A percentile compares a stretch with the other conserved stretches of the same genome.
These are phyloP conservation scores for Athrips mouffetella DNA, from an alignment of 2,888 invertebrate species.

Conservation along the genomic window DNA sequence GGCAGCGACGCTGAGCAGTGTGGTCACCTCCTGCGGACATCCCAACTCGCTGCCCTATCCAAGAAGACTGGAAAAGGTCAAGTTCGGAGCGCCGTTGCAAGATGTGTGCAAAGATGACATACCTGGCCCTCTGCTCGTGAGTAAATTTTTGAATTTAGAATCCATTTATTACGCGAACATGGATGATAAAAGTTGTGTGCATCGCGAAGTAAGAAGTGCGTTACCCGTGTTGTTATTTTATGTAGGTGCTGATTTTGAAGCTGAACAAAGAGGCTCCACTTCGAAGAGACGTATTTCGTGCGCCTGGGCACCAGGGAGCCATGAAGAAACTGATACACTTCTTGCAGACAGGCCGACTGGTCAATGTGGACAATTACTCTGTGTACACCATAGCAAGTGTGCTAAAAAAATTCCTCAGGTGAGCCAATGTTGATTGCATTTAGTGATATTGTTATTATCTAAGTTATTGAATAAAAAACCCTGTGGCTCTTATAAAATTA, in stretches of 20 bases:
- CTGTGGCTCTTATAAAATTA: no score
- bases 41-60: slow-evolving; percentile 88
- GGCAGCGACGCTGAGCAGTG: slow-evolving; percentile 93
- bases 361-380: slow-evolving; percentile 96
- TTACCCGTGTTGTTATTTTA: background rate
- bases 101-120: slow-evolving; percentile 97
- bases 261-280: slow-evolving; percentile 96
- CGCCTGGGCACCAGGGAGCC: slow-evolving; percentile 95
- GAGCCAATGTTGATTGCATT: slow-evolving; percentile 10
- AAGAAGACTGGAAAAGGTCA: slow-evolving; percentile 92
- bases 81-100: slow-evolving; percentile 94
- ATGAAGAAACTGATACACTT: slow-evolving; percentile 96
- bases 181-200: no score
- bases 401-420: slow-evolving; percentile 95
- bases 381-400: slow-evolving; percentile 99
- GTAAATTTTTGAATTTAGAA: slow-evolving; percentile 60
- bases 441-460: background rate
- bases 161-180: no score
- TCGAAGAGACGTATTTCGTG: slow-evolving; percentile 95
- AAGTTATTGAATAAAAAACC: no score
- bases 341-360: slow-evolving; percentile 91
- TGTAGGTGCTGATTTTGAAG: slow-evolving; percentile 91
- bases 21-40: slow-evolving; percentile 94
- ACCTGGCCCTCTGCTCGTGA: slow-evolving; percentile 93
- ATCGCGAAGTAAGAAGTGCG: no score